Evolutionary conservation across 1,140 invertebrate species (phyloP).

Genomic region (Pseudomyrmex concolor): DNA sequence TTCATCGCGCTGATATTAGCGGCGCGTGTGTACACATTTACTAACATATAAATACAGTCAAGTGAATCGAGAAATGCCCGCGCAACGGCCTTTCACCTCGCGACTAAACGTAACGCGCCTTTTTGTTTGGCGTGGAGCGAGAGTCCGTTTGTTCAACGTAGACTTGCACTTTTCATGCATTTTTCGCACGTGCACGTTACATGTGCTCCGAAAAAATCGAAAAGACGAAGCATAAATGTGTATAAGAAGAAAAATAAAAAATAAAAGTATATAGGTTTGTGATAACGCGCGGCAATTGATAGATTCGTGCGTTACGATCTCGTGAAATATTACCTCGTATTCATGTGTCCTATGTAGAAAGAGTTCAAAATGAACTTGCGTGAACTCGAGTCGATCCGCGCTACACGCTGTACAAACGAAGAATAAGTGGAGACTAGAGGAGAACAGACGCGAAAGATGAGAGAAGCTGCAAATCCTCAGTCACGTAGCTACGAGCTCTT

Average conservation of each 20-base stretch:
- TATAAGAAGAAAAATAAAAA: no score
- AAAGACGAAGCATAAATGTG: no score
- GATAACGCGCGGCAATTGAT: no score
- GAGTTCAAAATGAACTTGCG: no score
- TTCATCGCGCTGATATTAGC: conserved; percentile 1
- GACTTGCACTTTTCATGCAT: no score
- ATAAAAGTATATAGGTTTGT: no score
- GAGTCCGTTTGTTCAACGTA: background rate
- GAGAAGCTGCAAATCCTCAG: background rate
- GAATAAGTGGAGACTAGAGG: background rate
- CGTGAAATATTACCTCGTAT: no score
- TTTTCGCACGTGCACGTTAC: no score
- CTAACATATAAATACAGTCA: background rate
- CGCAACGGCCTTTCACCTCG: background rate
- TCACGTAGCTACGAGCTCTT: background rate
- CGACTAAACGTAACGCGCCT: background rate
- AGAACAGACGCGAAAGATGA: background rate
- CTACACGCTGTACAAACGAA: background rate
- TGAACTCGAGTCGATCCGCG: no score
- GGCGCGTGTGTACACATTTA: background rate
- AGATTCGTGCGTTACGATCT: no score
- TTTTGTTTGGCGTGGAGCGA: background rate
- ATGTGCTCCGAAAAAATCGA: no score
- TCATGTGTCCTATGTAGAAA: no score
- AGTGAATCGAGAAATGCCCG: background rate